These are phyloP conservation scores for Hedychridium roseum DNA, from an alignment of 2,888 invertebrate genomes.

Conservation along the genomic window DNA sequence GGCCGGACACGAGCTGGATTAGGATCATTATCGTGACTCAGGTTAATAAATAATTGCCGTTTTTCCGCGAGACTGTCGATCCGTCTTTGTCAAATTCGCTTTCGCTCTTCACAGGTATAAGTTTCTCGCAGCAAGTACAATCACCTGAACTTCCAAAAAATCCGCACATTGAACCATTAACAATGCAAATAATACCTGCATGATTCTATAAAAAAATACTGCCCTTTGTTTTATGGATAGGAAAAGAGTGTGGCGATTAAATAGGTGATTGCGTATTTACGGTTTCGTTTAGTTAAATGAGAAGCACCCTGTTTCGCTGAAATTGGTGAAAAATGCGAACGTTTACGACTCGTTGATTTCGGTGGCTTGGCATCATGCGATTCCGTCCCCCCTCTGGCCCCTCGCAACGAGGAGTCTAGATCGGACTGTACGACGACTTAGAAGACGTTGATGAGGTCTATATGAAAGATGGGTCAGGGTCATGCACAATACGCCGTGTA, in stretches of 20 bases:
- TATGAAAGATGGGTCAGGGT: constrained; percentile 58
- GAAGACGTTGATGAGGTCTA: constrained; percentile 54
- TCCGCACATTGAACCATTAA: too few relatives aligned
- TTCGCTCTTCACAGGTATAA: background rate
- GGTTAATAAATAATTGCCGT: constrained; percentile 29
- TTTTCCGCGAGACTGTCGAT: constrained; percentile 18
- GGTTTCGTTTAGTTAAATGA: too few relatives aligned
- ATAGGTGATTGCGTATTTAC: too few relatives aligned
- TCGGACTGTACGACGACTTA: constrained; percentile 50
- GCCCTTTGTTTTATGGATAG: background rate
- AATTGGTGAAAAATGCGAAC: too few relatives aligned
- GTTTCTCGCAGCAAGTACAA: too few relatives aligned
- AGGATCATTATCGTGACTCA: constrained; percentile 48
- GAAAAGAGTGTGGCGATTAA: background rate
- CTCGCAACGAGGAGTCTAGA: constrained; percentile 33
- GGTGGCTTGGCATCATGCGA: too few relatives aligned
- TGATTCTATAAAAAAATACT: background rate
- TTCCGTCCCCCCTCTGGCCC: too few relatives aligned
- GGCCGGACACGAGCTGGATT: constrained; percentile 58
- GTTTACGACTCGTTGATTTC: too few relatives aligned
- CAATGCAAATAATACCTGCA: too few relatives aligned
- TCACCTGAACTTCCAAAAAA: too few relatives aligned
- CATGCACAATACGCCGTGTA: constrained; percentile 50
- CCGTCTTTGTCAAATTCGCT: background rate
- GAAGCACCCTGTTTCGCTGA: too few relatives aligned